Evolutionary conservation across 2,888 invertebrate genomes (phyloP).

Genomic region (Anoplius nigerrimus): DNA sequence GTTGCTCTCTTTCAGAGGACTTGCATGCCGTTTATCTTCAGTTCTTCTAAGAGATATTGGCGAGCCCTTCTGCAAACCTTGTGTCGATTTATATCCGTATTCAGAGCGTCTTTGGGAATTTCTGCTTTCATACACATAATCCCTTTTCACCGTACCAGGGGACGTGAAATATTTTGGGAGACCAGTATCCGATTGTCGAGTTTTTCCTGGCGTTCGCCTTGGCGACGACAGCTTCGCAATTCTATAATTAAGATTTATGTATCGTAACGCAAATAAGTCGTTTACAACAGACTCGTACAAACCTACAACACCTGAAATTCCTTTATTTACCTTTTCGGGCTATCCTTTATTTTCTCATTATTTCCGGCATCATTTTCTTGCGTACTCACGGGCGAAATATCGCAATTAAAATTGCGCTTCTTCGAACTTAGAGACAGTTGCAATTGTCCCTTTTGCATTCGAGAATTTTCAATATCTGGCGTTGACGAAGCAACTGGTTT

Average conservation of each 20-base stretch:
- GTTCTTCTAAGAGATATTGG: slow-evolving; percentile 28
- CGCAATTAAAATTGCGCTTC: slow-evolving; percentile 50
- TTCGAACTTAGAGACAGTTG: slow-evolving; percentile 20
- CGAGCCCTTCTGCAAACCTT: slow-evolving; percentile 29
- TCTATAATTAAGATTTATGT: slow-evolving; percentile 6
- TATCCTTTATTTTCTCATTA: slow-evolving; percentile 27
- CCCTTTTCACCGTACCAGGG: slow-evolving; percentile 26
- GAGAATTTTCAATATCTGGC: slow-evolving; percentile 53
- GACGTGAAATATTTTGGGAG: slow-evolving; percentile 50
- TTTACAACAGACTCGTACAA: background rate
- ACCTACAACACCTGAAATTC: background rate
- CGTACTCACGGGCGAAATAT: slow-evolving; percentile 61
- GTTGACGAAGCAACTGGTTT: slow-evolving; percentile 69
- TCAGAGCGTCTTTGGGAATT: slow-evolving; percentile 19
- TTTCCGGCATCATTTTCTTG: slow-evolving; percentile 32
- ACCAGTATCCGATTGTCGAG: slow-evolving; percentile 29
- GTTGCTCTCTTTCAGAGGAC: slow-evolving; percentile 64
- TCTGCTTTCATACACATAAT: background rate
- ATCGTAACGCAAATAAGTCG: background rate
- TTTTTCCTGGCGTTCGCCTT: slow-evolving; percentile 43
- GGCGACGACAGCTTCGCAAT: slow-evolving; percentile 35
- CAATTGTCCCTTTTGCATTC: slow-evolving; percentile 10
- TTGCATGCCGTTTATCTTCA: slow-evolving; percentile 32
- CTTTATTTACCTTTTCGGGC: slow-evolving; percentile 48
- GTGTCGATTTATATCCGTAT: slow-evolving; percentile 22